Conservation (phyloP, 23 tunicate species). For the Corella eumyota region DNA sequence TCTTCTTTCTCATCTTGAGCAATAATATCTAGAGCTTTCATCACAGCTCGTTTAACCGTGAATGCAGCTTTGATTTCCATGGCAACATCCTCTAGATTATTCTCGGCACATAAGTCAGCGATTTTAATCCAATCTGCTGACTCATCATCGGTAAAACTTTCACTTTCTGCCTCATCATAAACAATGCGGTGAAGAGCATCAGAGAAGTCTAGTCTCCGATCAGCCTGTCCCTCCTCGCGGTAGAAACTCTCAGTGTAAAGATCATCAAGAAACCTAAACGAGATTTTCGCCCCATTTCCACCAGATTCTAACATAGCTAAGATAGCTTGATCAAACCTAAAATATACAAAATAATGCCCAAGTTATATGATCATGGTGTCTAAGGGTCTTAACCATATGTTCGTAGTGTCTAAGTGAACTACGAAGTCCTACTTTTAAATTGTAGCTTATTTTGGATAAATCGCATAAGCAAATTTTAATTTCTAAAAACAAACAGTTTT, state of each 20-base stretch:
- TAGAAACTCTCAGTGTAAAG: conserved; percentile 16
- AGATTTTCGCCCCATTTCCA: neutral
- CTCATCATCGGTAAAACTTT: conserved; percentile 10
- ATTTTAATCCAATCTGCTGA: conserved; percentile 22
- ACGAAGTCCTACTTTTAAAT: too few relatives aligned
- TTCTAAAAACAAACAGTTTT: too few relatives aligned
- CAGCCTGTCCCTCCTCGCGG: neutral
- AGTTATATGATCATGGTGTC: too few relatives aligned
- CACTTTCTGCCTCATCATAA: conserved; percentile 46
- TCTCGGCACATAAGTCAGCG: conserved; percentile 29
- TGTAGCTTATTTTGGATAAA: too few relatives aligned
- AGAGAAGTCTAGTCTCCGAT: neutral
- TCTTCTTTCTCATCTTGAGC: conserved; percentile 76
- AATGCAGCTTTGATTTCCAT: conserved; percentile 56
- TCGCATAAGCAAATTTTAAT: too few relatives aligned
- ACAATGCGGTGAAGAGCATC: conserved; percentile 33
- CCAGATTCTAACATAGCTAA: conserved; percentile 6
- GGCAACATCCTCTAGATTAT: conserved; percentile 15
- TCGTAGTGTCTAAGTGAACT: too few relatives aligned
- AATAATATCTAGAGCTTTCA: conserved; percentile 25
- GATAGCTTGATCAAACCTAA: conserved; percentile 37
- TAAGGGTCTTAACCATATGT: too few relatives aligned
- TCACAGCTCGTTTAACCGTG: conserved; percentile 27
- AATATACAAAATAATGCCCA: too few relatives aligned
- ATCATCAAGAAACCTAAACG: conserved; percentile 22